Base-by-base conservation (phyloP, 2,888 invertebrate species). In the Timema podura region DNA sequence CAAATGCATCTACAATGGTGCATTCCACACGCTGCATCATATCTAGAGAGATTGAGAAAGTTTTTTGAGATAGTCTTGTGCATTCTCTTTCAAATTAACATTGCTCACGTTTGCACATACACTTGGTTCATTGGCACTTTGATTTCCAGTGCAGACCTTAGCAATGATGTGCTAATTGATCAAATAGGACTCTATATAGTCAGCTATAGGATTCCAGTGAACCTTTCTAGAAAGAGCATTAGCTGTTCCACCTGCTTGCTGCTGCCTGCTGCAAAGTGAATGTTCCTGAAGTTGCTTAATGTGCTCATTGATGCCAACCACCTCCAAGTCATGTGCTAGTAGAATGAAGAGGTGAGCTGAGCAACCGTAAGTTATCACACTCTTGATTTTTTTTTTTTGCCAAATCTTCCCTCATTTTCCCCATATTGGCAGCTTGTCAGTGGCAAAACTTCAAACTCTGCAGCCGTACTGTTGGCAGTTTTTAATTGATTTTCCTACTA, bases 161-260 rank as follows among this genome's bases (percentile, higher is more conserved):
- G 49, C 44, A 48, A 64, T 15, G 46, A 65, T 68, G 49, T 47
- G 65, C 68, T 64, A 65, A 16, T 65, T 68, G 61, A 48, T 68
- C 16, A 61, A 68, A 64, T 68, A 68, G 16, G 65, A 65, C 51
- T 13, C 6, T 1, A 5, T 51, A 68, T 15, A 65, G 45, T 64
- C 47, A 46, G 64, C 64, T 44, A 5, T 5, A 65, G 65, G 13
- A 65, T 65, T 65, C 65, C 65, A 6, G 30, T 46, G 10, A 10
- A 47, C 48, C 2, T 46, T 46, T 48, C 47, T 65, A 48, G 47
- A 47, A 13, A 65, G 65, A 65, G n/a, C 65, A 46, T 46, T 45
- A 47, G 65, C 47, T 65, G 64, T 68, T 64, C 48, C 68, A 44
- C 5, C 68, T 2, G 45, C n/a, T 48, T 65, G 64, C 45, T 64